Evolutionary conservation across 1,140 invertebrate species (phyloP).

Genomic region (Steinernema feltiae): DNA sequence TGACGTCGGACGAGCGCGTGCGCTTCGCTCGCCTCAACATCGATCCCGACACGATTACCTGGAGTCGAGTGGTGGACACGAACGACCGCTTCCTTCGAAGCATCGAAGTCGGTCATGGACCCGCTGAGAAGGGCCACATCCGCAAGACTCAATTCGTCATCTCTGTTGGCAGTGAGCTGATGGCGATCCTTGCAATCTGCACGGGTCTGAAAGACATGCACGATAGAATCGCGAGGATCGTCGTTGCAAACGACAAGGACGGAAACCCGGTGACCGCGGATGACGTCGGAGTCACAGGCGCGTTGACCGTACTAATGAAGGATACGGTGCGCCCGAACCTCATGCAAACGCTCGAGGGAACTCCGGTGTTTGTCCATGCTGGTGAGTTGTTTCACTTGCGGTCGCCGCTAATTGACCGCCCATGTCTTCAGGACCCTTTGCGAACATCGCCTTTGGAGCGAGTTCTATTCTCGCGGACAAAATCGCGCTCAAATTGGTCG

Average conservation of each 20-base stretch:
- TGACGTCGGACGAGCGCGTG: slow-evolving; percentile 66
- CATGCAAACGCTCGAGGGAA: slow-evolving; percentile 94
- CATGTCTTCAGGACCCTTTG: slow-evolving; percentile 69
- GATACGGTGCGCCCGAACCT: slow-evolving; percentile 90
- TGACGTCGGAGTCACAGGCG: slow-evolving; percentile 81
- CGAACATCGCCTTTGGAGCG: slow-evolving; percentile 89
- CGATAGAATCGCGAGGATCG: slow-evolving; percentile 77
- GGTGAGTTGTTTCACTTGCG: slow-evolving; percentile 11
- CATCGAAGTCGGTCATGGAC: slow-evolving; percentile 87
- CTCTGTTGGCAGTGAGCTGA: slow-evolving; percentile 92
- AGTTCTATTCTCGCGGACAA: slow-evolving; percentile 90
- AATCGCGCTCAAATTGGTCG: slow-evolving; percentile 87
- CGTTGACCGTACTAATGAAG: slow-evolving; percentile 77
- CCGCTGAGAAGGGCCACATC: slow-evolving; percentile 82
- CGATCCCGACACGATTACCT: slow-evolving; percentile 79
- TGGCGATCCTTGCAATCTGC: slow-evolving; percentile 76
- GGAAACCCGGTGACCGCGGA: slow-evolving; percentile 85
- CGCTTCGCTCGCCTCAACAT: slow-evolving; percentile 82
- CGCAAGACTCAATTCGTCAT: slow-evolving; percentile 79
- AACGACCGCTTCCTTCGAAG: slow-evolving; percentile 90
- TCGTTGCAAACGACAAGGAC: slow-evolving; percentile 77
- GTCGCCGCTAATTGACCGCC: no score
- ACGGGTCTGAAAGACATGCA: slow-evolving; percentile 75
- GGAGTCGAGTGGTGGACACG: slow-evolving; percentile 89
- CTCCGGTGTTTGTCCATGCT: slow-evolving; percentile 79